Percentiles rank a stretch among this genome's conserved stretches.
Conservation (phyloP, 2,888 invertebrate genomes). For the Kuschelorhynchus macadamiae region DNA sequence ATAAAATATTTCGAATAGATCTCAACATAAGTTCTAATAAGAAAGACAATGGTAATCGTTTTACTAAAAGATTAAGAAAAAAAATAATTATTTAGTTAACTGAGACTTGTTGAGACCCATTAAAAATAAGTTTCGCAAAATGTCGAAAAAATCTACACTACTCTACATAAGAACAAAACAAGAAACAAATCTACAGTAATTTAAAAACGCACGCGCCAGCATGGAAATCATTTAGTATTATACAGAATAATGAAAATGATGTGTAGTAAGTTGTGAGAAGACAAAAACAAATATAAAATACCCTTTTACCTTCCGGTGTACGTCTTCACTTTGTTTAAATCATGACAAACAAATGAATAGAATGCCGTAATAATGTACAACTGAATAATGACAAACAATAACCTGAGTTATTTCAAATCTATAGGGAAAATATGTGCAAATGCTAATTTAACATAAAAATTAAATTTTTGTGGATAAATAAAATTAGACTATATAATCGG, state of each 20-base stretch:
- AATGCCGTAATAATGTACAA: background rate
- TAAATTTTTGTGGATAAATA: no score
- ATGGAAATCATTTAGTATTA: conserved; percentile 66
- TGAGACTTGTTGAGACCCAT: conserved; percentile 28
- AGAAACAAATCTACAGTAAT: conserved; percentile 53
- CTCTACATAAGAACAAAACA: conserved; percentile 41
- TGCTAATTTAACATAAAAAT: no score
- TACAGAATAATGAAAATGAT: conserved; percentile 25
- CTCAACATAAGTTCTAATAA: no score
- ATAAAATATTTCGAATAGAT: conserved; percentile 43
- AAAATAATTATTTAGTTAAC: conserved; percentile 12
- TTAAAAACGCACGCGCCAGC: conserved; percentile 68
- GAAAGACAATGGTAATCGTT: no score
- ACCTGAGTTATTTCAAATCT: no score
- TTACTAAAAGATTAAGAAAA: no score
- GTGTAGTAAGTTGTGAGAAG: conserved; percentile 22
- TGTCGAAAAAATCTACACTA: conserved; percentile 40
- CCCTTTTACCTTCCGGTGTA: conserved; percentile 49
- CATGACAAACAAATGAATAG: background rate
- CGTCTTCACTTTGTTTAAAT: conserved; percentile 10
- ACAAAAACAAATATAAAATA: conserved; percentile 36
- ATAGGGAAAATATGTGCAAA: no score
- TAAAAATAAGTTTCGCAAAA: conserved; percentile 35
- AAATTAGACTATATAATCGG: no score
- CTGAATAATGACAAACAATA: background rate